Base-by-base conservation (phyloP, 1,140 invertebrate species). In the Drosophila navojoa region DNA sequence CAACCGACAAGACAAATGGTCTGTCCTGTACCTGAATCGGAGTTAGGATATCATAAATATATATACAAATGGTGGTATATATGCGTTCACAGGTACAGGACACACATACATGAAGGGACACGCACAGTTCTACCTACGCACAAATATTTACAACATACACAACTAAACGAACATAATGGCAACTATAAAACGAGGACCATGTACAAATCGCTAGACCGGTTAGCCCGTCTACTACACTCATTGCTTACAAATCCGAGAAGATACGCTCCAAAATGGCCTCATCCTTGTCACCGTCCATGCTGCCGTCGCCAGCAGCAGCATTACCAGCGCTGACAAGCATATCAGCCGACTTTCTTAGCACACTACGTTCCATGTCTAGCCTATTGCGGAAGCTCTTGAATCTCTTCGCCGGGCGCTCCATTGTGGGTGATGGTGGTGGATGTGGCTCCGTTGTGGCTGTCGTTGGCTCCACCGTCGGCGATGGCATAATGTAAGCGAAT, bases 261-360 rank as follows among this genome's bases (percentile, higher is more conserved):
- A 89, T 76, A 89, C 84, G 13, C 68, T 86, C 81, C 29, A 85
- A 85, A 29, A 86, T 47, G 5, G 54, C 68, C 6, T 80, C 73
- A 2, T 78, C 77, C 32, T 74, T 71, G 52, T 75, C 72, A 72
- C 59, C 63, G 67, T 19, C 80, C 4, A 52, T 4, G 4, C 6
- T 7, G 42, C 72, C 76, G 63, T 77, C 78, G 60, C 77, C 75
- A 50, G 71, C 66, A 50, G 69, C 64, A 70, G 57, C 42, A n/a
- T 73, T 80, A 13, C 62, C 57, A 49, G 64, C 81, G 61, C 74
- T 79, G 55, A 84, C 72, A 40, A 84, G 55, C 44, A 72, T 63
- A 25, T 84, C 81, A 38, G 79, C 59, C 2, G 79, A 71, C 5
- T 80, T 62, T 7, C 71, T 54, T 10, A 59, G 71, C 29, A 55